Conservation (phyloP, 2,113 vertebrate genomes). For the Oncorhynchus clarkii region DNA sequence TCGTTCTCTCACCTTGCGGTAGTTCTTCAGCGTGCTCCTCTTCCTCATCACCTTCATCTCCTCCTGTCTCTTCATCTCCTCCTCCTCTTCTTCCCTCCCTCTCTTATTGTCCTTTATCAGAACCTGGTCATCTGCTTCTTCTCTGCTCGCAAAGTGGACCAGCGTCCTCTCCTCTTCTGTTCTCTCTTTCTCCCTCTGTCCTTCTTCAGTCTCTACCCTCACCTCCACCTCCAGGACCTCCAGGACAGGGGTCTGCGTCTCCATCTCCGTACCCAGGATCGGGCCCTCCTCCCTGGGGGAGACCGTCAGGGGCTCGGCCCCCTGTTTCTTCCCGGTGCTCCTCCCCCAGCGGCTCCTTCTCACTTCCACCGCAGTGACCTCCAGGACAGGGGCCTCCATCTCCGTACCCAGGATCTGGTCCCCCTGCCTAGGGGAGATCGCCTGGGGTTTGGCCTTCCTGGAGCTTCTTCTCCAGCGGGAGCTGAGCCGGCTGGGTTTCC, state of each 20-base stretch:
- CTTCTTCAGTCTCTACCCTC: slow-evolving; percentile 14
- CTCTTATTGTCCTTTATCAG: slow-evolving; percentile 21
- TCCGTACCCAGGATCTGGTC: slow-evolving; percentile 5
- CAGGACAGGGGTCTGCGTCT: not conserved
- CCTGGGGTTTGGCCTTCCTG: slow-evolving; percentile 40
- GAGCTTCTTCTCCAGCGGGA: slow-evolving; percentile 61
- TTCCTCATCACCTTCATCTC: slow-evolving; percentile 70
- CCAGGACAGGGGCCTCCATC: not conserved
- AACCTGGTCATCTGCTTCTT: slow-evolving; percentile 23
- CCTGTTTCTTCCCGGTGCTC: slow-evolving; percentile 60
- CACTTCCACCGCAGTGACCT: slow-evolving; percentile 14
- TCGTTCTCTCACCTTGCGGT: slow-evolving; percentile 67
- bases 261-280: not conserved
- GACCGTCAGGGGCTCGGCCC: slow-evolving; percentile 27
- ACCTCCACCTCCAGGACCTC: slow-evolving; percentile 21
- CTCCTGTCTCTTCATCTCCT: slow-evolving; percentile 48
- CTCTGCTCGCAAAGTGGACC: slow-evolving; percentile 42
- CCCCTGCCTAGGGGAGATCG: slow-evolving; percentile 7
- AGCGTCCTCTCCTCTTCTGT: not conserved
- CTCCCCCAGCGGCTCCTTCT: slow-evolving; percentile 69
- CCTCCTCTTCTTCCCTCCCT: slow-evolving; percentile 30
- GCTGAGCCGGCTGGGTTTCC: too few species aligned
- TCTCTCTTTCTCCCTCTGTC: slow-evolving; percentile 20
- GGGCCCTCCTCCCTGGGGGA: slow-evolving; percentile 14
- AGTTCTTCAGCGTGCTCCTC: slow-evolving; percentile 63